Conservation (phyloP, 2,888 invertebrate genomes). For the Dorcus hopei region DNA sequence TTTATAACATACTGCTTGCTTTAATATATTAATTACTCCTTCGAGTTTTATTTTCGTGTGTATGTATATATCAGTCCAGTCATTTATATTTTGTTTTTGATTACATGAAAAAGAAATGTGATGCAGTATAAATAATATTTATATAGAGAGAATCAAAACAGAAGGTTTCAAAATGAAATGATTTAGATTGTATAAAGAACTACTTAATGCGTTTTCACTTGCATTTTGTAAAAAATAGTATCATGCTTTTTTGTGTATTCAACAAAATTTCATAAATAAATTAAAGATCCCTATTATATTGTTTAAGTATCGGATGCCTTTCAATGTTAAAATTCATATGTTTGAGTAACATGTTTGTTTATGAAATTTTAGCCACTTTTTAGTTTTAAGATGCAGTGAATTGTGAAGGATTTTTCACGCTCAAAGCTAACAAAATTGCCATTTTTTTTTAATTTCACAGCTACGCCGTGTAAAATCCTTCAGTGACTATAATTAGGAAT, state of each 20-base stretch:
- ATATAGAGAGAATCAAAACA: conserved; percentile 21
- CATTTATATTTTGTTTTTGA: conserved; percentile 14
- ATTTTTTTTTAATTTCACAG: neutral
- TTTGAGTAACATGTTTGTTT: conserved; percentile 2
- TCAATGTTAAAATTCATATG: conserved; percentile 3
- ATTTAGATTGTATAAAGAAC: conserved; percentile 30
- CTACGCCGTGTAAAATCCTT: conserved; percentile 36
- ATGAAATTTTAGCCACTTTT: conserved; percentile 2
- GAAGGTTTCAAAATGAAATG: conserved; percentile 31
- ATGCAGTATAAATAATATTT: conserved; percentile 19
- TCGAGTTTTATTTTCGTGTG: conserved; percentile 17
- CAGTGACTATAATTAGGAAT: conserved; percentile 38
- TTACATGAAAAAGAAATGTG: conserved; percentile 14
- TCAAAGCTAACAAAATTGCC: conserved; percentile 2
- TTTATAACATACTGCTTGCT: neutral
- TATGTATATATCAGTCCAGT: conserved; percentile 22
- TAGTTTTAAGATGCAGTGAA: conserved; percentile 8
- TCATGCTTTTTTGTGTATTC: conserved; percentile 25
- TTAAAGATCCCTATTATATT: neutral
- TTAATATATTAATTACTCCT: conserved; percentile 8
- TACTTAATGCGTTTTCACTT: conserved; percentile 25
- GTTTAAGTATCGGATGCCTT: neutral
- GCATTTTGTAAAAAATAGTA: conserved; percentile 26
- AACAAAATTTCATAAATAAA: conserved; percentile 11
- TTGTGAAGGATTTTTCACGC: conserved; percentile 13